phyloP scores from a whole-genome alignment of 2,797 vertebrate species.

The Paedocypris micromegethes region DNA sequence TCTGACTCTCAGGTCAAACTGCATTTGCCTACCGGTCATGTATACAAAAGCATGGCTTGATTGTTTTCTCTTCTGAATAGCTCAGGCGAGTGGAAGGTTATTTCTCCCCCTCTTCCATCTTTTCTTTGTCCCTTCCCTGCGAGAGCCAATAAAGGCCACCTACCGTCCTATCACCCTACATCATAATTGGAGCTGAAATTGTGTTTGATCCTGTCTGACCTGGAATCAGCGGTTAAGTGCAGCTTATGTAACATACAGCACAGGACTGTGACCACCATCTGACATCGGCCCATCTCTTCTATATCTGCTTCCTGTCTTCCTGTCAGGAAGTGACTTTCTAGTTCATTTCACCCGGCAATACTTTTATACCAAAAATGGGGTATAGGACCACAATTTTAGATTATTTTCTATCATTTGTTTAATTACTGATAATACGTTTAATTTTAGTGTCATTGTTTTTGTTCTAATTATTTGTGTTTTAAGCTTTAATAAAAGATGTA shows the following conservation, averaged over 20 bases:
- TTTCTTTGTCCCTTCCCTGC: conserved; percentile 19
- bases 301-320: conserved; percentile 32
- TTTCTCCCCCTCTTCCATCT: conserved; percentile 5
- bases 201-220: conserved; percentile 48
- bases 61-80: conserved; percentile 32
- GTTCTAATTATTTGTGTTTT: no score
- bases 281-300: conserved; percentile 37
- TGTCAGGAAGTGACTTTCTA: conserved; percentile 28
- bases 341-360: no score
- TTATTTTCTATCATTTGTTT: no score
- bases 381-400: no score
- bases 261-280: conserved; percentile 18
- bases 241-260: conserved; percentile 34
- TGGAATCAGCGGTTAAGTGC: conserved; percentile 42
- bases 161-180: conserved; percentile 49
- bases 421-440: no score
- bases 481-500: no score
- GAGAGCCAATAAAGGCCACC: conserved; percentile 43
- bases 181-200: conserved; percentile 54
- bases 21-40: conserved; percentile 6
- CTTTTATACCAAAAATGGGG: no score
- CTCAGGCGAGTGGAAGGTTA: conserved; percentile 1
- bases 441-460: no score
- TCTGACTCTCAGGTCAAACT: conserved; percentile 17
- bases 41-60: conserved; percentile 17